These are phyloP conservation scores for Caenorhabditis drosophilae DNA, from an alignment of 2,888 invertebrate species.

Conservation along the genomic window DNA sequence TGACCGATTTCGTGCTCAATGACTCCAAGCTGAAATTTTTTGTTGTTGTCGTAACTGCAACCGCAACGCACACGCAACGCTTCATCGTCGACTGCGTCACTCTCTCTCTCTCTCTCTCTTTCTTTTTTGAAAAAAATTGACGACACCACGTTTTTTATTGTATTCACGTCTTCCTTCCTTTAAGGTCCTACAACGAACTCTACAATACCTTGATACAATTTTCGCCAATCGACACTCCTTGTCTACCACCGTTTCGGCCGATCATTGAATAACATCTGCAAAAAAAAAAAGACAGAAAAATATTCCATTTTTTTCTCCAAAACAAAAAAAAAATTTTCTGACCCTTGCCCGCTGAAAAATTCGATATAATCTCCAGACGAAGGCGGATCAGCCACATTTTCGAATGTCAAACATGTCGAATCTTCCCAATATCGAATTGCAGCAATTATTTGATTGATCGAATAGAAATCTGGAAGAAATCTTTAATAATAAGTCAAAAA, in stretches of 20 bases:
- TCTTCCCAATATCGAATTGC: constrained; percentile 66
- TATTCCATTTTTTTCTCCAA: too few species aligned
- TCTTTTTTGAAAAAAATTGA: too few species aligned
- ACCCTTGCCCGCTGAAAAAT: constrained; percentile 68
- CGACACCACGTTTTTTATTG: too few species aligned
- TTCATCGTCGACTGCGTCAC: too few species aligned
- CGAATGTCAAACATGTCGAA: constrained; percentile 63
- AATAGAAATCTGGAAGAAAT: constrained; percentile 55
- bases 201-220: constrained; percentile 65
- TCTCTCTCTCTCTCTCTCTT: too few species aligned
- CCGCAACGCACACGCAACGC: too few species aligned
- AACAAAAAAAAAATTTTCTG: too few species aligned
- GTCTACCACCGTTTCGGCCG: constrained; percentile 66
- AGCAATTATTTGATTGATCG: constrained; percentile 62
- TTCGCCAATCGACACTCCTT: constrained; percentile 67
- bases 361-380: constrained; percentile 63
- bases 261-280: constrained; percentile 69
- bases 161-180: too few species aligned
- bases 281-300: too few species aligned
- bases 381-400: constrained; percentile 46
- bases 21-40: constrained; percentile 55
- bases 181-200: too few species aligned
- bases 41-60: constrained; percentile 2
- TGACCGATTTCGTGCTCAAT: constrained; percentile 68
- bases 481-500: too few species aligned